Evolutionary conservation across 2,797 vertebrate species (phyloP), one percentile per base, ranked within the genome.

Genomic region (Selene dorsalis): DNA sequence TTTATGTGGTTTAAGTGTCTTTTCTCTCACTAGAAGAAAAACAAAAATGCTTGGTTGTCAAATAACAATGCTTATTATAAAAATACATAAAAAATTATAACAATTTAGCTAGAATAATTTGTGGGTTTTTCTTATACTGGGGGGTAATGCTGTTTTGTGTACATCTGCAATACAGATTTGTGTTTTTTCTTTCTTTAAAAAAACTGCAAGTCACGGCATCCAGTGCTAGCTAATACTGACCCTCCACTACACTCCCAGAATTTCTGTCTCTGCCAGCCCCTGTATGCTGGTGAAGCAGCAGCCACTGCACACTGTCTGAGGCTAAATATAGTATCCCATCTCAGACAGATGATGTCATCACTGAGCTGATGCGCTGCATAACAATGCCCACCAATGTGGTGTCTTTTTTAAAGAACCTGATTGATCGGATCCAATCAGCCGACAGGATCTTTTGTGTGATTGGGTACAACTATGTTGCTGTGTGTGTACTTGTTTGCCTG

Each of bases 301-400:
- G 82, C 77, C 67, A 58, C 71, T 77, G 79, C 70, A 72, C 61
- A 8, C 72, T 65, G 88, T 88, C 91, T 86, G 75, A 52, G 70
- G 32, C 93, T 94, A 94, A 92, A 94, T 92, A 90, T 94, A 94
- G 92, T 79, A 79, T 26, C 88, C 32, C 69, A 77, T 92, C 89
- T 92, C 87, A 93, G 93, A 94, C 90, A 73, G 79, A 83, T 93
- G 92, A 94, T 88, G 88, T 94, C 93, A 94, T 88, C 83, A 62
- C 80, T 84, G 80, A 87, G 91, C 86, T 88, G 89, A 90, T 88
- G 84, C 81, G 82, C 79, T 73, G 80, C 87, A 84, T 62, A 75
- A 84, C 84, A 79, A 87, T 81, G 12, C 50, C 80, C 70, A 88
- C 85, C 87, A 90, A 92, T 91, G 73, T 86, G 69, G 64, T 84